phyloP scores from a whole-genome alignment of 2,888 invertebrate species.

The Phaedon cochleariae region DNA sequence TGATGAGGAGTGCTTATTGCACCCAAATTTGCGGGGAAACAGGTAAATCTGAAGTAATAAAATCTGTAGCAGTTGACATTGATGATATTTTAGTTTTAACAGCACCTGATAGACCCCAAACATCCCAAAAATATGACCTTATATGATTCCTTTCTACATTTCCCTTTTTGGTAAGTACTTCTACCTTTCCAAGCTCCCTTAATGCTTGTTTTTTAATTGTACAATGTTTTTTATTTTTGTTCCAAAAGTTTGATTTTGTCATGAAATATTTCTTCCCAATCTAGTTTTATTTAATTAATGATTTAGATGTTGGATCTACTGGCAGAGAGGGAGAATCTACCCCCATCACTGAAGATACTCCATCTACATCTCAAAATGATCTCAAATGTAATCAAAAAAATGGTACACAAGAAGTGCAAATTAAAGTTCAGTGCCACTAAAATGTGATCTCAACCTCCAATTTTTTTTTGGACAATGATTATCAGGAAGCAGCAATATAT shows the following conservation, averaged over 20 bases:
- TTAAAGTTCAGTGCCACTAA: slow-evolving; percentile 24
- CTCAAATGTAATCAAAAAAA: slow-evolving; percentile 23
- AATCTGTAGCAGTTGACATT: slow-evolving; percentile 11
- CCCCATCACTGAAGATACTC: slow-evolving; percentile 43
- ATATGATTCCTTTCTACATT: slow-evolving; percentile 22
- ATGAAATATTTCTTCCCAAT: slow-evolving; percentile 6
- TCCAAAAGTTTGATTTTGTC: too few species aligned
- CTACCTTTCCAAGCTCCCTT: neutral
- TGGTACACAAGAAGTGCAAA: slow-evolving; percentile 1
- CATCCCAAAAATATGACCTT: slow-evolving; percentile 43
- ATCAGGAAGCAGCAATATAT: too few species aligned
- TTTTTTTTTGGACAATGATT: too few species aligned
- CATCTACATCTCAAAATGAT: slow-evolving; percentile 33
- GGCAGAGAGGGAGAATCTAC: slow-evolving; percentile 53
- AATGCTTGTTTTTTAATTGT: too few species aligned
- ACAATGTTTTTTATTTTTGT: too few species aligned
- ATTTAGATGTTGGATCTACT: slow-evolving; percentile 3
- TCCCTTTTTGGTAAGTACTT: slow-evolving; percentile 15
- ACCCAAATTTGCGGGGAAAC: slow-evolving; percentile 60
- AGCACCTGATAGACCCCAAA: slow-evolving; percentile 38
- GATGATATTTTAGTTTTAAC: slow-evolving; percentile 36
- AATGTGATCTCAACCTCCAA: too few species aligned
- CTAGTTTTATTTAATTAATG: neutral
- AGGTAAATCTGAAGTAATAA: slow-evolving; percentile 57
- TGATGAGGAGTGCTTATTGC: slow-evolving; percentile 61